phyloP scores from a whole-genome alignment of 2,888 invertebrate genomes.

The Ryuthela nishihirai region DNA sequence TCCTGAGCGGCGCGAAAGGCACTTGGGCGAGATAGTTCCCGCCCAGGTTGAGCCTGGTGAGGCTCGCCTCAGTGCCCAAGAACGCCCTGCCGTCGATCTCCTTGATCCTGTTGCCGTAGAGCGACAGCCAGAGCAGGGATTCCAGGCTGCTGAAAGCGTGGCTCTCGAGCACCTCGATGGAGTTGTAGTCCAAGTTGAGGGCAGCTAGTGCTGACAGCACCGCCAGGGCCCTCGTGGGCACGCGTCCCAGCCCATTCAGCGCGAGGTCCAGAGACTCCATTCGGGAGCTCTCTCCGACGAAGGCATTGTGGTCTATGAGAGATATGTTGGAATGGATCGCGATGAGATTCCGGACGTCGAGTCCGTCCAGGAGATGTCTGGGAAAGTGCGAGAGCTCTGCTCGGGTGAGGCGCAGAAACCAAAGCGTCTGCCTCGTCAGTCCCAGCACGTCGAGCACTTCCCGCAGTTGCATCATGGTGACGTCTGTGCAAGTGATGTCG shows the following conservation, averaged over 20 bases:
- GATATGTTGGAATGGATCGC: conserved; percentile 81
- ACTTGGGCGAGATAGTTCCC: conserved; percentile 73
- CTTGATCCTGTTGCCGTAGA: conserved; percentile 64
- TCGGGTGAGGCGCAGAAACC: conserved; percentile 80
- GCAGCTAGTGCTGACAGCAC: conserved; percentile 60
- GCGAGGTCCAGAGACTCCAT: conserved; percentile 84
- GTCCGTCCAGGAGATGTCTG: conserved; percentile 69
- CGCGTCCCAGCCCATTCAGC: conserved; percentile 68
- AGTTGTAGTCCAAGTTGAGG: conserved; percentile 84
- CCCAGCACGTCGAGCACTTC: conserved; percentile 36
- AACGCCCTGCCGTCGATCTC: conserved; percentile 77
- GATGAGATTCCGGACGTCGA: conserved; percentile 82
- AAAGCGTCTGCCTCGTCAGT: conserved; percentile 58
- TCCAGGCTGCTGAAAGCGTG: conserved; percentile 81
- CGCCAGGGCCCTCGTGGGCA: conserved; percentile 38
- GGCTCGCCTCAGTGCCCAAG: conserved; percentile 80
- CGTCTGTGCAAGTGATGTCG: conserved; percentile 76
- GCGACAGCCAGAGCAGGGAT: conserved; percentile 77
- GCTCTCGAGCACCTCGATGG: conserved; percentile 70
- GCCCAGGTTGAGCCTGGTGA: conserved; percentile 78
- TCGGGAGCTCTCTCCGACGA: conserved; percentile 72
- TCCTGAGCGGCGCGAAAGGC: conserved; percentile 53
- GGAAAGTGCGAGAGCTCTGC: conserved; percentile 79
- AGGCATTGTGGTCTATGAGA: conserved; percentile 78
- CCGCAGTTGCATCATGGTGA: conserved; percentile 17